phyloP scores from a whole-genome alignment of 1,140 invertebrate genomes.

The Odontomachus brunneus region DNA sequence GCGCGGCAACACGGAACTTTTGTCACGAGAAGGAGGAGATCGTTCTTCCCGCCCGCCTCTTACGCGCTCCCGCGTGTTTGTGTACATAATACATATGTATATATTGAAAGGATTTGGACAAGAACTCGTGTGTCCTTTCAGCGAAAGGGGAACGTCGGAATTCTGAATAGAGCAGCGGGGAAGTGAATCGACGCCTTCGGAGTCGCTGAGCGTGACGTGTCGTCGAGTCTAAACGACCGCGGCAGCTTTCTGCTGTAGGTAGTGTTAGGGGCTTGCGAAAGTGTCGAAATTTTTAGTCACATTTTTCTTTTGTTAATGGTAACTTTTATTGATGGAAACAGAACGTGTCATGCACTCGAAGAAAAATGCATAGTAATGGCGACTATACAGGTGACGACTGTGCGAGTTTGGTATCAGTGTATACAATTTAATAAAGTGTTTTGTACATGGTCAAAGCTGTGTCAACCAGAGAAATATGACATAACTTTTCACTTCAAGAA shows the following conservation, averaged over 20 bases:
- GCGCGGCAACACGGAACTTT: conserved; percentile 52
- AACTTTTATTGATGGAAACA: too few species aligned
- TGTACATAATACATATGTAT: conserved; percentile 61
- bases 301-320: too few species aligned
- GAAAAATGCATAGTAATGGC: too few species aligned
- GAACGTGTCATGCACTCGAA: too few species aligned
- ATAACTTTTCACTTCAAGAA: too few species aligned
- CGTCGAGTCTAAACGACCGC: conserved; percentile 54
- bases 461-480: too few species aligned
- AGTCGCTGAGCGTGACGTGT: conserved; percentile 72
- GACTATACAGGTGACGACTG: too few species aligned
- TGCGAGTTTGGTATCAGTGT: too few species aligned
- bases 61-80: conserved; percentile 36
- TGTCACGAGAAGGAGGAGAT: conserved; percentile 58
- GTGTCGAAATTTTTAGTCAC: too few species aligned
- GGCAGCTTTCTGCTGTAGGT: not conserved
- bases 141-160: conserved; percentile 22
- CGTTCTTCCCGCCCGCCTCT: conserved; percentile 49
- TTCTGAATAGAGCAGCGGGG: conserved; percentile 37
- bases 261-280: too few species aligned
- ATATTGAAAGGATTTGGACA: conserved; percentile 76
- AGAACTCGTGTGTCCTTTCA: conserved; percentile 65
- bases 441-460: too few species aligned
- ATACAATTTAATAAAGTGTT: too few species aligned
- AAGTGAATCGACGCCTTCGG: conserved; percentile 51